Base-by-base conservation (phyloP, 1,140 invertebrate genomes). In the Drosophila tsacasi region DNA sequence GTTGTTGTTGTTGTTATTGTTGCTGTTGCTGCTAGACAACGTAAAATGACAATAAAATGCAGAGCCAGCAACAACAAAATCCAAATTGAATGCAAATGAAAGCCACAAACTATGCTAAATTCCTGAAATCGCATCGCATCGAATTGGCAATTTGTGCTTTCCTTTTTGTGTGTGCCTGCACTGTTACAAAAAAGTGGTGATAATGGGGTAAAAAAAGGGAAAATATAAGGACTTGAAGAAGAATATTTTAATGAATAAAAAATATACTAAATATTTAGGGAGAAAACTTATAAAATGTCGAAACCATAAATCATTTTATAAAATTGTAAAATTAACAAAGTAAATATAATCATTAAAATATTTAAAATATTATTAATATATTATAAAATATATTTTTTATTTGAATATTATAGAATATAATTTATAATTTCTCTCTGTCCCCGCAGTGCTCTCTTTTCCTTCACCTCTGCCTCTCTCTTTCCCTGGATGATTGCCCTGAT, bases 11-110 rank as follows among this genome's bases (percentile, higher is more conserved):
- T 3, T 15, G 50, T 13, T 74, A 75, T 37, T 71, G 66, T 30
- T 68, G 66, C 27, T 58, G 55, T 47, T 68, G 62, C 21, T 50
- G 76, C 55, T 67, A 76, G 79, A 86, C 79, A 91, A 91, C 77
- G 75, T 89, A 87, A 91, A 87, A 84, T 78, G 87, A 91, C 83
- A 91, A 87, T 87, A 91, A 91, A 91, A 83, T 81, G 77, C 85
- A 74, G 60, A 62, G 62, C 67, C 64, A 55, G 82, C 58, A 79
- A 67, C 68, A 84, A 82, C 68, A 59, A 76, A 91, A 75, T 84
- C 79, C 83, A 92, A 92, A 92, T 92, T 92, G 86, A 92, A 92
- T 92, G 91, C 91, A 92, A 92, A 92, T 92, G 91, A 92, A 92
- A 92, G 91, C 84, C 85, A 90, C 85, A 90, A 90, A 90, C 85